These are phyloP conservation scores for Coluber constrictor DNA, from an alignment of 2,797 vertebrate genomes.

Conservation along the genomic window DNA sequence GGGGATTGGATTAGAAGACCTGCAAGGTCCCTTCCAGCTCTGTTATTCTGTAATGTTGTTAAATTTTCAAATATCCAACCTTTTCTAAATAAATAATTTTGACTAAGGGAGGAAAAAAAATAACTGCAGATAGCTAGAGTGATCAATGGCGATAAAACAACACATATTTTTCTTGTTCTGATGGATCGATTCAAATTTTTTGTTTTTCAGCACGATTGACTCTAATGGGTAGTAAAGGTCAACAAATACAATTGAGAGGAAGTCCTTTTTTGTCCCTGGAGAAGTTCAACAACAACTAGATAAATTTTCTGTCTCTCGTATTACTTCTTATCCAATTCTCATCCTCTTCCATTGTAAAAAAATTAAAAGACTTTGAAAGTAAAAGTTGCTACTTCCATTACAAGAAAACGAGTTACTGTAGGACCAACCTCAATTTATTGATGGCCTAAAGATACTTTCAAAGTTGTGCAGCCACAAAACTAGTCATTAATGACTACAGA, in stretches of 20 bases:
- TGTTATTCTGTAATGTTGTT: not conserved
- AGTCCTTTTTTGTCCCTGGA: not conserved
- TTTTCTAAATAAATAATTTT: not conserved
- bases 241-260: not conserved
- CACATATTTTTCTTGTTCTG: not conserved
- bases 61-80: not conserved
- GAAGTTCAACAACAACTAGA: not conserved
- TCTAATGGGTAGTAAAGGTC: not conserved
- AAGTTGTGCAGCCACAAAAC: not conserved
- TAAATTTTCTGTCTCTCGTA: not conserved
- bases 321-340: not conserved
- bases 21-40: too few species aligned
- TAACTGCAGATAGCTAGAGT: not conserved
- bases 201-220: not conserved
- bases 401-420: slow-evolving; percentile 5
- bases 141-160: not conserved
- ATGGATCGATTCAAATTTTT: not conserved
- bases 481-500: not conserved
- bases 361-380: not conserved
- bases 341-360: not conserved
- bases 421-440: not conserved
- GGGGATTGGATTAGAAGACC: too few species aligned
- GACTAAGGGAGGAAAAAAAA: too few species aligned
- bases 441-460: not conserved
- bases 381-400: slow-evolving; percentile 10